Base-by-base conservation (phyloP, 2,797 vertebrate genomes). In the Sternarchorhynchus goeldii region DNA sequence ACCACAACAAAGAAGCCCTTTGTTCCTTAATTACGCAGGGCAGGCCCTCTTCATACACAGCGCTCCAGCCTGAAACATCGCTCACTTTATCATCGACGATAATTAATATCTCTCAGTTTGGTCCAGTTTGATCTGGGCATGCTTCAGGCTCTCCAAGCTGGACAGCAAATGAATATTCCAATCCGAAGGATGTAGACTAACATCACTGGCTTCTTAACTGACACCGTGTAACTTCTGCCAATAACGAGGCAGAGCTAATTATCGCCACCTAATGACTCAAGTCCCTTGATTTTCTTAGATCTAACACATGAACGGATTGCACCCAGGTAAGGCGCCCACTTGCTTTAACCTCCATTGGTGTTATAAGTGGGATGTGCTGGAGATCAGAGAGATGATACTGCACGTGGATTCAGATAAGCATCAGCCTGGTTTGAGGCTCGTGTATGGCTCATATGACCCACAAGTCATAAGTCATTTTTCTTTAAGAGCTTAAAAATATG, bases 11-110 rank as follows among this genome's bases (percentile, higher is more conserved):
- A 84, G 79, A 67, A 73, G 25, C 2, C 59, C 81, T 82, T 82
- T 87, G 85, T 85, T 75, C 77, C 14, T 62, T 85, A 83, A 83
- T 85, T 84, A 82, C 81, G 73, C 70, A 59, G 75, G 55, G 79
- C 73, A 84, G 86, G 76, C 82, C 72, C 72, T 78, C 41, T 34
- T 83, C 76, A 84, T 64, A 69, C 64, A 77, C 79, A 73, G 73
- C 31, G 70, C 70, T 73, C 53, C 25, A 79, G 62, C 66, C 77
- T 32, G 6, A 79, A 83, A 83, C 57, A 53, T 16, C 32, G 41
- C 12, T 67, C 53, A 20, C 68, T 45, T 62, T 63, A 72, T 67
- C 56, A 78, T 59, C 69, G 75, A 41, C 75, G 63, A 31, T 53
- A 71, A 58, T 71, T 77, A 78, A 74, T 60, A 72, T 55, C n/a